Percentiles rank a stretch among this genome's conserved stretches.
Conservation (phyloP, 2,888 invertebrate genomes). For the Opisthograptis luteolata region DNA sequence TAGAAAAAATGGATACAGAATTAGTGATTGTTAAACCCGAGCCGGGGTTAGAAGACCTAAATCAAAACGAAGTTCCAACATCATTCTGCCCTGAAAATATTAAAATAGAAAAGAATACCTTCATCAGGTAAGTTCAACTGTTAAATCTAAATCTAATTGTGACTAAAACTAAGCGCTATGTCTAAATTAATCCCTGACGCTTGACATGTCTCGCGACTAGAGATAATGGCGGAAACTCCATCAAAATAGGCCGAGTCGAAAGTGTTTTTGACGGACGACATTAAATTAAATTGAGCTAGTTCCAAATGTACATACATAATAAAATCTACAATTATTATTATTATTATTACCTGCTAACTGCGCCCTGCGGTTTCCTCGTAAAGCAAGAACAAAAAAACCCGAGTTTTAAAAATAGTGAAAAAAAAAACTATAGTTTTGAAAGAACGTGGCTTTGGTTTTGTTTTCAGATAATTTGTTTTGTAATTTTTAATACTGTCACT, state of each 20-base stretch:
- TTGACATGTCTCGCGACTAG: neutral
- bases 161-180: neutral
- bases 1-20: conserved; percentile 13
- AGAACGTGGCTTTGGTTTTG: no score
- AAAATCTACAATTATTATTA: no score
- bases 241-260: conserved; percentile 21
- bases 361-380: no score
- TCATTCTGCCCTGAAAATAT: neutral
- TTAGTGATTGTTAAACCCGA: conserved; percentile 17
- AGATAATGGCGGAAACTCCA: conserved; percentile 24
- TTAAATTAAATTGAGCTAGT: neutral
- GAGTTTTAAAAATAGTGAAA: no score
- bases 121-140: neutral
- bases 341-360: no score
- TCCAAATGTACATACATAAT: neutral
- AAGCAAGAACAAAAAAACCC: no score
- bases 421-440: no score
- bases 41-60: conserved; percentile 4
- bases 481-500: no score
- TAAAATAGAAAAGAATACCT: neutral
- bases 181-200: neutral
- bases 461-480: no score
- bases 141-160: neutral
- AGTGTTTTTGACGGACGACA: neutral
- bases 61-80: neutral